phyloP scores from a whole-genome alignment of 2,113 vertebrate genomes.

The Tympanuchus pallidicinctus region DNA sequence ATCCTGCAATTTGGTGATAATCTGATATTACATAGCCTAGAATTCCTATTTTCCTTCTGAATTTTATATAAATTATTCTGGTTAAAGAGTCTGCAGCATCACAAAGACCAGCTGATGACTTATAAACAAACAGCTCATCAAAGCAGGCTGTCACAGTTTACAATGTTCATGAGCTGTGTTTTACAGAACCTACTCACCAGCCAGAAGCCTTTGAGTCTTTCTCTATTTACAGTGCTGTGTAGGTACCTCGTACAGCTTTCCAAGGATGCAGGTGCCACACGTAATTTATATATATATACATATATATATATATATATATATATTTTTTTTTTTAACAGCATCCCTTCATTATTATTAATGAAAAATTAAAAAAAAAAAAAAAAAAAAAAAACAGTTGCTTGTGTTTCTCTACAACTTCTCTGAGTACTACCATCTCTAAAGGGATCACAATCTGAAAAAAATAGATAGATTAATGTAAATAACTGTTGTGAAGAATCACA shows the following conservation, averaged over 20 bases:
- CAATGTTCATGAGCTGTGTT: background rate
- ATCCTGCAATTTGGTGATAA: background rate
- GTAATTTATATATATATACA: background rate
- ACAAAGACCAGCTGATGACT: background rate
- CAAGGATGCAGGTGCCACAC: background rate
- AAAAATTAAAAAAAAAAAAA: background rate
- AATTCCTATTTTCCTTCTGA: background rate
- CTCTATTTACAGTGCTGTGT: background rate
- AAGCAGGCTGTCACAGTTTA: background rate
- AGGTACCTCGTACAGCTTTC: slow-evolving; percentile 1
- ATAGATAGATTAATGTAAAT: background rate
- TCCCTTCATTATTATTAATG: background rate
- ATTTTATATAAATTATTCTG: background rate
- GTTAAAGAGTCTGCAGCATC: background rate
- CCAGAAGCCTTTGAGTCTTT: background rate
- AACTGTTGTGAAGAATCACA: background rate
- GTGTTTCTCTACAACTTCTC: background rate
- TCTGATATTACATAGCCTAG: rapidly evolving
- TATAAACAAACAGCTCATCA: background rate
- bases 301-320: no score
- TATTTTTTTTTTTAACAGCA: background rate
- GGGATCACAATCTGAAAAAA: background rate
- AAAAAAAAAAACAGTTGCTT: background rate
- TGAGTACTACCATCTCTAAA: background rate
- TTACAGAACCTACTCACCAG: background rate